Base-by-base conservation (phyloP, 2,888 invertebrate genomes). In the Eulithis prunata region DNA sequence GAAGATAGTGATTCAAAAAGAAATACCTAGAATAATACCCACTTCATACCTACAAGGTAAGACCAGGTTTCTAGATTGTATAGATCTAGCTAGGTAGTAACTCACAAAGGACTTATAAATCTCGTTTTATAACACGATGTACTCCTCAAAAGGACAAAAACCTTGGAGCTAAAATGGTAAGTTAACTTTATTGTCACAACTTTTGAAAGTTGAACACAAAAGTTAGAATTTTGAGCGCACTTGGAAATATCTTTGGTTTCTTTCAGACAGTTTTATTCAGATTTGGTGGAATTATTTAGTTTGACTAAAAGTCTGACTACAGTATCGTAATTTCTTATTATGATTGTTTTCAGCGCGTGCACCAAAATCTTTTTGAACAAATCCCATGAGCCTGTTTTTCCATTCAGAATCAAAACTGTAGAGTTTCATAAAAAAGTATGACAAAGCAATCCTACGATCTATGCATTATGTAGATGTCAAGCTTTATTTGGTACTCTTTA, bases 41-140 rank as follows among this genome's bases (percentile, higher is more conserved):
- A 49, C 54, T 56, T 64, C 69, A 70, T 51, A 61, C 51, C 49
- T 58, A 64, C 64, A 72, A 69, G 72, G 71, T 62, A 72, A 71
- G 66, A 68, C 64, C 68, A 64, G 69, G 62, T 64, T 58, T 32
- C 45, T 38, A 60, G 56, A 61, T 43, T 62, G 61, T 59, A 62
- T 66, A 69, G 49, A 57, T 46, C 43, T 10, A 64, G 14, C 6
- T 32, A 32, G 32, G 5, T 32, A 32, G 32, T 21, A 21, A 21
- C 62, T 62, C 63, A 72, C 68, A 72, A 72, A 71, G 72, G 66
- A 64, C 45, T 65, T 46, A 71, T 72, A 72, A 69, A 69, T 72
- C 68, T 58, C 59, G 53, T 68, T 68, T 69, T 69, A 41, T 66
- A 66, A 58, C 55, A 47, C 58, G 54, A 45, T 62, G 56, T 62